phyloP scores from a whole-genome alignment of 2,113 vertebrate genomes.

The Reinhardtius hippoglossoides region DNA sequence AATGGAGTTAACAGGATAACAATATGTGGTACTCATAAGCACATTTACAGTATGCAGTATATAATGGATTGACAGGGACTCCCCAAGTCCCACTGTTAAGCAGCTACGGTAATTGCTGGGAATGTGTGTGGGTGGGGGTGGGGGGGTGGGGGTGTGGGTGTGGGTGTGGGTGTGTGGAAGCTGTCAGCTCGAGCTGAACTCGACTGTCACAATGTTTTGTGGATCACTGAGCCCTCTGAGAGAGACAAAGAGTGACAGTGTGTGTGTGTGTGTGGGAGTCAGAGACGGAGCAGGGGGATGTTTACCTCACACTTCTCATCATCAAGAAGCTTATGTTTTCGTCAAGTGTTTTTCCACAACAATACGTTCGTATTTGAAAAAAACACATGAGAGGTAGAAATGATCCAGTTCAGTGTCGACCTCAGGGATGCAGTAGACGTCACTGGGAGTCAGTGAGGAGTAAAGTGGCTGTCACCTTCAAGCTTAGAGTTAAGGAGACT shows the following conservation, averaged over 20 bases:
- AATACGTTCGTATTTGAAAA: constrained; percentile 23
- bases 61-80: constrained; percentile 15
- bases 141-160: neutral
- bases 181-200: constrained; percentile 42
- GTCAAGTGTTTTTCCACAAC: constrained; percentile 37
- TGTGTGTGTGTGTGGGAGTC: constrained; percentile 30
- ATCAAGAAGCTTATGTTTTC: constrained; percentile 20
- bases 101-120: constrained; percentile 31
- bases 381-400: neutral
- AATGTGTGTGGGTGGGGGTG: neutral
- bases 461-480: no score
- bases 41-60: neutral
- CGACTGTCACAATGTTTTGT: constrained; percentile 66
- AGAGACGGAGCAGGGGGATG: constrained; percentile 21
- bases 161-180: neutral
- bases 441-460: no score
- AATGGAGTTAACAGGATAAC: neutral
- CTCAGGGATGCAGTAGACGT: no score
- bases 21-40: neutral
- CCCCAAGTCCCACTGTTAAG: constrained; percentile 19
- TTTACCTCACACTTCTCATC: constrained; percentile 52
- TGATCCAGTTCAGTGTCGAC: neutral
- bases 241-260: constrained; percentile 39
- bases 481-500: no score
- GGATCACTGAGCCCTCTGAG: constrained; percentile 55